Evolutionary conservation across 2,113 vertebrate genomes (phyloP).

Genomic region (Eulacestoma nigropectus): DNA sequence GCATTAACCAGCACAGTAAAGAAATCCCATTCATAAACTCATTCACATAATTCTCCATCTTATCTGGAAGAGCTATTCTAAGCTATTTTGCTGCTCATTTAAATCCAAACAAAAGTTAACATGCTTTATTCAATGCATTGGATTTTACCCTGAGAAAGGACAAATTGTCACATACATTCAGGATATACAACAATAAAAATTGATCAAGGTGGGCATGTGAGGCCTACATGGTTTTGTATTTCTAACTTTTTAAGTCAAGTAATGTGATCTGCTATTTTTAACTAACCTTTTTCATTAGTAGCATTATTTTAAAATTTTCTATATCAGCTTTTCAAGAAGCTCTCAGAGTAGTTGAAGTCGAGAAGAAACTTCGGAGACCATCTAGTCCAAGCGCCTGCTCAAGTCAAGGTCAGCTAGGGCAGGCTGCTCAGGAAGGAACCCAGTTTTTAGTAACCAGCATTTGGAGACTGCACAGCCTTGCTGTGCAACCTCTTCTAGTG

Average conservation of each 20-base stretch:
- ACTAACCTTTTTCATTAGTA: background rate
- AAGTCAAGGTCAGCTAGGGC: background rate
- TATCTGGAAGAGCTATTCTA: background rate
- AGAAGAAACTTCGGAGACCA: background rate
- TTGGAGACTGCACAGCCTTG: background rate
- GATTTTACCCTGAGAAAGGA: background rate
- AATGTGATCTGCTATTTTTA: background rate
- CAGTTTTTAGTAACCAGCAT: background rate
- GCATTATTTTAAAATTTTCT: background rate
- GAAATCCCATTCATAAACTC: background rate
- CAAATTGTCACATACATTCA: background rate
- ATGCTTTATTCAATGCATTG: background rate
- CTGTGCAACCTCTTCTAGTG: background rate
- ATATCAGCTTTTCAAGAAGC: background rate
- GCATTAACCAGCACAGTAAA: background rate
- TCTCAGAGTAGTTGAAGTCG: fast-evolving
- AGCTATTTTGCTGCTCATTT: background rate
- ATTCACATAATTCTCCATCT: background rate
- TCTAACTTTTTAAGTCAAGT: background rate
- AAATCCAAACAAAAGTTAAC: background rate
- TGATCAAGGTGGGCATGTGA: background rate
- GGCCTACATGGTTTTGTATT: background rate
- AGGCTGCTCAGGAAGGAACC: background rate
- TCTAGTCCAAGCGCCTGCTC: background rate
- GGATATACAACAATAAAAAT: background rate